Evolutionary conservation across 2,113 vertebrate genomes (phyloP).

Genomic region (Barnardius zonarius): DNA sequence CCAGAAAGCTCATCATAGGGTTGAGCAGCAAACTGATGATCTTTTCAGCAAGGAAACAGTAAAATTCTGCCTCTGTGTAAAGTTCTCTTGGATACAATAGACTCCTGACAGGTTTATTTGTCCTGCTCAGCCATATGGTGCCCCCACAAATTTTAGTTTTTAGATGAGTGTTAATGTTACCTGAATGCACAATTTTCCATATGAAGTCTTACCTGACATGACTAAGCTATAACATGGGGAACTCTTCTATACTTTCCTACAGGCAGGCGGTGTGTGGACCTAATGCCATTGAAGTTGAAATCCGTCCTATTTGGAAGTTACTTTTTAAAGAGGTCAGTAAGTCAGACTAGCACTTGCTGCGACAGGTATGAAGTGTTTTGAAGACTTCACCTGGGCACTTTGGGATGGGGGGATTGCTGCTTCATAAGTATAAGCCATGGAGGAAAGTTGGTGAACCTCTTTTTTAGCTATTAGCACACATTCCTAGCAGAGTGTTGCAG

Average conservation of each 20-base stretch:
- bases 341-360: background rate
- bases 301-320: conserved; percentile 74
- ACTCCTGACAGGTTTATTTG: background rate
- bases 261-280: conserved; percentile 73
- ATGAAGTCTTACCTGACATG: background rate
- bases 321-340: conserved; percentile 72
- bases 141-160: background rate
- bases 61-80: background rate
- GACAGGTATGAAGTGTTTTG: background rate
- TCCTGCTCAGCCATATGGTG: background rate
- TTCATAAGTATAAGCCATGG: background rate
- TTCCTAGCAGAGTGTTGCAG: background rate
- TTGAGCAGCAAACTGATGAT: background rate
- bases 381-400: background rate
- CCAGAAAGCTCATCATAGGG: background rate
- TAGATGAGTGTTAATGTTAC: background rate
- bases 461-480: background rate
- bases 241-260: background rate
- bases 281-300: conserved; percentile 72
- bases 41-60: background rate
- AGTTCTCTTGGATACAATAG: background rate
- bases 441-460: background rate
- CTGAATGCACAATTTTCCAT: background rate
- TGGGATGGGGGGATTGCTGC: background rate
- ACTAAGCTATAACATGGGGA: background rate